Evolutionary conservation across 2,113 vertebrate species (phyloP).

Genomic region (Malurus melanocephalus): DNA sequence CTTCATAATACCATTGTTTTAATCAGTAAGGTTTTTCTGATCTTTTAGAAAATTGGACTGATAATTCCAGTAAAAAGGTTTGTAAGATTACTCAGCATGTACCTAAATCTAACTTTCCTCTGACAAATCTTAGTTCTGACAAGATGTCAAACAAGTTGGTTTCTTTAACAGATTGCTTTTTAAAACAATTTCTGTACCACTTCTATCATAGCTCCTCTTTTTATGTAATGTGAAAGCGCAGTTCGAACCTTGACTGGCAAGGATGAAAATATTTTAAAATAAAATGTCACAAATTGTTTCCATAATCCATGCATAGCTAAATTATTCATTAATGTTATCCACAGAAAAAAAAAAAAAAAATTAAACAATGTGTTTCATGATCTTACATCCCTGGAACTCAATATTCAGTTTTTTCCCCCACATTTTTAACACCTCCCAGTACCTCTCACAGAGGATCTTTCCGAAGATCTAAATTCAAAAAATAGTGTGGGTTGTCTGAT

Average conservation of each 20-base stretch:
- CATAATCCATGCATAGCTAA: slow-evolving; percentile 6
- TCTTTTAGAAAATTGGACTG: background rate
- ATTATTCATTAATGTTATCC: slow-evolving; percentile 22
- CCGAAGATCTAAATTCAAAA: background rate
- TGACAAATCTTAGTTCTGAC: background rate
- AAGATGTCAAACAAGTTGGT: background rate
- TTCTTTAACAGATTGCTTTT: background rate
- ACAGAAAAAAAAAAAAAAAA: background rate
- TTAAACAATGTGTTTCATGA: background rate
- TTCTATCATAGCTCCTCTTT: background rate
- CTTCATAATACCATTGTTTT: background rate
- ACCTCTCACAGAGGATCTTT: background rate
- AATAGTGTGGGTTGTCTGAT: background rate
- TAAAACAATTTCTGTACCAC: background rate
- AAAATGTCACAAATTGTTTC: background rate
- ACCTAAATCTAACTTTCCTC: background rate
- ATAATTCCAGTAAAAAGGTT: background rate
- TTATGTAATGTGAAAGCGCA: background rate
- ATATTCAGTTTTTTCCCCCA: background rate
- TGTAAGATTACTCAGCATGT: background rate
- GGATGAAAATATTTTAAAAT: slow-evolving; percentile 14
- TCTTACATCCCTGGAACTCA: background rate
- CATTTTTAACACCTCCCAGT: background rate
- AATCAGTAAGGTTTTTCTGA: background rate
- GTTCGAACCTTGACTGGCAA: background rate